Percentiles rank a stretch among this genome's conserved stretches.
phyloP scores from a whole-genome alignment of 2,888 invertebrate species.

The Endomychus coccineus region DNA sequence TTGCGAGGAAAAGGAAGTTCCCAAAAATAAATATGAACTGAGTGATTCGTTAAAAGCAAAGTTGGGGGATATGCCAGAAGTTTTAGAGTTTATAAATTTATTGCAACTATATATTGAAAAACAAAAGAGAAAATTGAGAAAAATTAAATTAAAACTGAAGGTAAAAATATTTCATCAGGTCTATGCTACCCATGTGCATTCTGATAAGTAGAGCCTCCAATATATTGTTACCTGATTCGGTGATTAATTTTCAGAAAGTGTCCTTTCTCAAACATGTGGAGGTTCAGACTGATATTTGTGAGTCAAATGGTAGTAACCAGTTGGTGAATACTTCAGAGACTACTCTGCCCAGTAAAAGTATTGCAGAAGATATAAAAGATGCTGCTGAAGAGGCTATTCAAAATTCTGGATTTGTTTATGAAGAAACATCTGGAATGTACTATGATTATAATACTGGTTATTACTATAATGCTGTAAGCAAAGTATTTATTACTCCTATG shows the following conservation, averaged over 20 bases:
- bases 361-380: constrained; percentile 70
- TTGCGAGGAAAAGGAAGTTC: no score
- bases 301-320: background rate
- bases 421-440: constrained; percentile 79
- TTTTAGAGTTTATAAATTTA: constrained; percentile 51
- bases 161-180: no score
- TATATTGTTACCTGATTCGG: constrained; percentile 4
- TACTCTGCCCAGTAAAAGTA: constrained; percentile 31
- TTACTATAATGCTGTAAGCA: constrained; percentile 79
- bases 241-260: constrained; percentile 12
- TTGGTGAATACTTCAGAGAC: background rate
- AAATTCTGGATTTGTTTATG: constrained; percentile 75
- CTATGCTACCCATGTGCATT: no score
- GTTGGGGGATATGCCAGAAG: constrained; percentile 53
- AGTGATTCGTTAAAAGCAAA: constrained; percentile 31
- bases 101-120: constrained; percentile 50
- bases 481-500: background rate
- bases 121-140: constrained; percentile 52
- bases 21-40: constrained; percentile 24
- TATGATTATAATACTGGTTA: constrained; percentile 84
- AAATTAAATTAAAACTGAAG: constrained; percentile 51
- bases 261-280: constrained; percentile 20
- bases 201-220: background rate
- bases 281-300: constrained; percentile 28
- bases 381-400: constrained; percentile 68